A percentile compares a stretch with the other conserved stretches of the same genome.
These are phyloP conservation scores for Lanius ludovicianus DNA, from an alignment of 2,113 vertebrate species.

Conservation along the genomic window DNA sequence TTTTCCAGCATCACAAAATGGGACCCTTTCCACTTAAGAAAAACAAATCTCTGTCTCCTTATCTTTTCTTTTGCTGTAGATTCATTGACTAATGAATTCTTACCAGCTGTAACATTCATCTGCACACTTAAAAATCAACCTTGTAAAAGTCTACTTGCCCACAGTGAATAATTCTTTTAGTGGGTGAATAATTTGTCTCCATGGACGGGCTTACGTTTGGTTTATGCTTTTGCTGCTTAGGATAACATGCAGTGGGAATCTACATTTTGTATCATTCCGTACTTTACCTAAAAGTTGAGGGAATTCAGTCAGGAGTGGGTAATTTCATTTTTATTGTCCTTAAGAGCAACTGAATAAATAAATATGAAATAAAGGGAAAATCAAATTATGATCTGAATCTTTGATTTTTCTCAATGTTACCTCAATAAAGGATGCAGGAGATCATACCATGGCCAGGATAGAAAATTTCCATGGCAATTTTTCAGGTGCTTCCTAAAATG, in stretches of 20 bases:
- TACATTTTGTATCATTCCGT: neutral
- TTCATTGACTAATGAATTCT: constrained; percentile 6
- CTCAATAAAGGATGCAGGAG: neutral
- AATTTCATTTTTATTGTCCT: neutral
- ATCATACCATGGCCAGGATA: neutral
- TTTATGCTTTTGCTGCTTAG: neutral
- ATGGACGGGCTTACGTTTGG: neutral
- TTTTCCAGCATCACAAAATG: neutral
- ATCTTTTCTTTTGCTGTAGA: neutral
- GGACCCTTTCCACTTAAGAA: neutral
- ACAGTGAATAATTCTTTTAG: neutral
- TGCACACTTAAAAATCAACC: neutral
- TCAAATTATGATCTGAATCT: neutral
- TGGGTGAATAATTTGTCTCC: constrained; percentile 30
- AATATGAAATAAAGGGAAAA: neutral
- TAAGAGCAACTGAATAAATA: neutral
- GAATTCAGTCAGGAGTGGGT: neutral
- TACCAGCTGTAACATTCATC: constrained; percentile 13
- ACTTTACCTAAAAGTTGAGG: neutral
- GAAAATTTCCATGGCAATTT: constrained; percentile 7
- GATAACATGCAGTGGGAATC: neutral
- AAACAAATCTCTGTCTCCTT: neutral
- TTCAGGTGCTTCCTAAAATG: constrained; percentile 27
- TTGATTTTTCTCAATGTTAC: neutral
- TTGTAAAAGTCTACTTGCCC: neutral